Percentiles rank a stretch among this genome's conserved stretches.
These are phyloP conservation scores for Smittia aterrima DNA, from an alignment of 2,888 invertebrate species.

Conservation along the genomic window DNA sequence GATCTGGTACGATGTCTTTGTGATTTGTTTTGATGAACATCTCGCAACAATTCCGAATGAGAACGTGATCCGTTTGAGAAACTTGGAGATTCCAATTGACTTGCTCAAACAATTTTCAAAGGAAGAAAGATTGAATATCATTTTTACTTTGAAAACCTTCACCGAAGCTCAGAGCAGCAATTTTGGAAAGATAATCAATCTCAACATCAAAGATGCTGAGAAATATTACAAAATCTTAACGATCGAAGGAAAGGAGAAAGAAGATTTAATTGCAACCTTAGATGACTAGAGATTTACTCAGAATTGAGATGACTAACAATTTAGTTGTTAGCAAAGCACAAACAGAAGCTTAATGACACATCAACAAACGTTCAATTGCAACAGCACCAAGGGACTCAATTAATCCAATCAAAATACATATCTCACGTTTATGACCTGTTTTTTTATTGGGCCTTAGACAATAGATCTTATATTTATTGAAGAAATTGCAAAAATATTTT, in stretches of 20 bases:
- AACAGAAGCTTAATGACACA: too few species aligned
- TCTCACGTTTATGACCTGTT: too few species aligned
- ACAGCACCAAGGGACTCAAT: too few species aligned
- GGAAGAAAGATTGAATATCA: constrained; percentile 13
- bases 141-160: background rate
- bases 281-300: background rate
- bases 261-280: background rate
- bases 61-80: background rate
- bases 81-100: background rate
- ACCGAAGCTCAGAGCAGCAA: constrained; percentile 1
- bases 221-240: constrained; percentile 5
- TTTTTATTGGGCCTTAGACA: too few species aligned
- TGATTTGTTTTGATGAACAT: constrained; percentile 33
- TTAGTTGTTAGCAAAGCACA: too few species aligned
- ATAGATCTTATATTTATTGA: too few species aligned
- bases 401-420: too few species aligned
- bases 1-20: constrained; percentile 35
- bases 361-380: too few species aligned
- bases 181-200: background rate
- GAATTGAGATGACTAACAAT: background rate
- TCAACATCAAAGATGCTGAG: too few species aligned
- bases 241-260: background rate
- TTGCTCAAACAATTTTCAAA: background rate
- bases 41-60: background rate
- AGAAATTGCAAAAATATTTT: too few species aligned